phyloP scores from a whole-genome alignment of 2,888 invertebrate species.

The Nematopogon swammerdamellus region DNA sequence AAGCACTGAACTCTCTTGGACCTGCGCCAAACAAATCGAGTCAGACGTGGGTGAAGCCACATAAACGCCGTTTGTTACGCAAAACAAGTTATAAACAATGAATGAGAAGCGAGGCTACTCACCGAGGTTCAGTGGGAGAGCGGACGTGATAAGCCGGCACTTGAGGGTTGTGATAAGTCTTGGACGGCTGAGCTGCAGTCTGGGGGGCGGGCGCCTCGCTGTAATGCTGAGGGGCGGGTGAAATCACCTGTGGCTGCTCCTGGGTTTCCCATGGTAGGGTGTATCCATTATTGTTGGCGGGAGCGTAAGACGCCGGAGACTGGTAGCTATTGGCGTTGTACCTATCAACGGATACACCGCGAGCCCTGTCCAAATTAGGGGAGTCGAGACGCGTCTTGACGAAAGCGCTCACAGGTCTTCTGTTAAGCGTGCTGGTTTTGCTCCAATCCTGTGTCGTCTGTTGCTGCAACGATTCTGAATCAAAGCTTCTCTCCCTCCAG shows the following conservation, averaged over 20 bases:
- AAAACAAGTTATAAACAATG: constrained; percentile 1
- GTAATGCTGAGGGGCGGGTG: constrained; percentile 9
- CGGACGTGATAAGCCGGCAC: constrained; percentile 47
- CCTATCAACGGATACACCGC: constrained; percentile 46
- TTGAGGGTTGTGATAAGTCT: constrained; percentile 40
- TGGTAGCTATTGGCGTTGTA: constrained; percentile 45
- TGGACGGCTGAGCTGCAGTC: constrained; percentile 9
- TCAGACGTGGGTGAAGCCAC: neutral
- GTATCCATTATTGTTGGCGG: constrained; percentile 9
- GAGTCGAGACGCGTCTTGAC: constrained; percentile 23
- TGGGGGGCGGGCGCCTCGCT: constrained; percentile 5
- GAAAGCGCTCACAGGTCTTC: constrained; percentile 40
- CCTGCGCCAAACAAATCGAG: neutral
- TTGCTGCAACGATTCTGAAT: constrained; percentile 26
- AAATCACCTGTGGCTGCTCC: constrained; percentile 16
- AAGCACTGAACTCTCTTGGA: neutral
- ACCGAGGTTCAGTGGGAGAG: constrained; percentile 50
- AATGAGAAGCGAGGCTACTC: constrained; percentile 12
- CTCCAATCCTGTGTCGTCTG: constrained; percentile 39
- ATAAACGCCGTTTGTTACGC: neutral
- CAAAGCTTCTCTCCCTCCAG: constrained; percentile 45
- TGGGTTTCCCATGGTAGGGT: constrained; percentile 36
- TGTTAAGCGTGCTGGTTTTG: constrained; percentile 38
- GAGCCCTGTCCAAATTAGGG: constrained; percentile 28
- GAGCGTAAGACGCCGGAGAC: constrained; percentile 18